These are phyloP conservation scores for Sinocyclocheilus anshuiensis DNA, from an alignment of 2,113 vertebrate genomes.

Conservation along the genomic window DNA sequence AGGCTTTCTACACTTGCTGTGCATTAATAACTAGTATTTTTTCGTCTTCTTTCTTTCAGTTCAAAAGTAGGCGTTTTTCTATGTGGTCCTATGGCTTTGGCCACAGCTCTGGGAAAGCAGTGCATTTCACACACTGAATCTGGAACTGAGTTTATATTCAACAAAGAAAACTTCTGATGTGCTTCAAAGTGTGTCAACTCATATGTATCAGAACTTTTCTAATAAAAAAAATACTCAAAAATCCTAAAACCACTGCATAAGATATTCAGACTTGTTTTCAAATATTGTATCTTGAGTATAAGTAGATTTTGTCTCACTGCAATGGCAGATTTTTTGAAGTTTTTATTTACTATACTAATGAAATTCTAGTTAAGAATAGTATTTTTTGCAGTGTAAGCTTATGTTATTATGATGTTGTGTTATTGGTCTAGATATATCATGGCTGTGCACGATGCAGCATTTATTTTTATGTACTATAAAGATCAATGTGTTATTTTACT, in stretches of 20 bases:
- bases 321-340: neutral
- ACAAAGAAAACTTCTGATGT: slow-evolving; percentile 94
- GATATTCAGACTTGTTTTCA: neutral
- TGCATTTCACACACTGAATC: slow-evolving; percentile 82
- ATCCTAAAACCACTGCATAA: neutral
- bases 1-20: neutral
- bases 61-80: slow-evolving; percentile 94
- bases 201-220: no score
- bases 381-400: neutral
- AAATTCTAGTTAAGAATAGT: neutral
- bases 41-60: slow-evolving; percentile 60
- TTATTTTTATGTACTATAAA: neutral
- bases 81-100: slow-evolving; percentile 87
- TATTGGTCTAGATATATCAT: neutral
- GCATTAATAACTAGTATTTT: neutral
- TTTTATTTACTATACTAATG: neutral
- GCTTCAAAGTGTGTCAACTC: neutral
- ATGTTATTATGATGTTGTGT: neutral
- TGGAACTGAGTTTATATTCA: slow-evolving; percentile 96
- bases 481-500: neutral
- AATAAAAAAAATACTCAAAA: neutral
- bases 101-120: slow-evolving; percentile 86
- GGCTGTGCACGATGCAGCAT: neutral
- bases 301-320: neutral
- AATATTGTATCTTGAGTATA: neutral